Conservation (phyloP, 2,113 vertebrate genomes). For the Phrynocephalus versicolor region DNA sequence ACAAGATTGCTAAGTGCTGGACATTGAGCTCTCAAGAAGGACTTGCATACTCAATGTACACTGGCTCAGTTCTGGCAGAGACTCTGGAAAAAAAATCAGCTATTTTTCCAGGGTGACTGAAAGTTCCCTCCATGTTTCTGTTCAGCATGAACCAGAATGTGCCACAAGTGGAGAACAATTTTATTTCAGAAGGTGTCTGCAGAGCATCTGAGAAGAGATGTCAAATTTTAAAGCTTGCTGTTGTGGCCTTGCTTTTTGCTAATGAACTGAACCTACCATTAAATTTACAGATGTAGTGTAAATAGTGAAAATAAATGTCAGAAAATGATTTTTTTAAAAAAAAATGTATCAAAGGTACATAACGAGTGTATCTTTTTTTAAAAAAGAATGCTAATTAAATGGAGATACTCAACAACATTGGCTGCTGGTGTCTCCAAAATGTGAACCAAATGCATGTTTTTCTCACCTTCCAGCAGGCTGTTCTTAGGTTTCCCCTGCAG, state of each 20-base stretch:
- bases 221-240: neutral
- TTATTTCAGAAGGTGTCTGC: slow-evolving; percentile 1
- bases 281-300: neutral
- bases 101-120: slow-evolving; percentile 14
- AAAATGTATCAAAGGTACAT: neutral
- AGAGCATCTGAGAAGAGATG: neutral
- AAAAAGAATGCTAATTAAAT: neutral
- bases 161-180: neutral
- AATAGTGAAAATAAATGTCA: neutral
- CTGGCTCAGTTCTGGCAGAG: neutral
- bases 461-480: neutral
- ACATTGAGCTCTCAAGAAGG: neutral
- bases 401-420: too few species aligned
- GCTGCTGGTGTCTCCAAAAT: neutral
- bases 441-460: too few species aligned
- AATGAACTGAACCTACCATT: neutral
- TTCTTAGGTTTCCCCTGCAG: neutral
- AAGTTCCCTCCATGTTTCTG: slow-evolving; percentile 1
- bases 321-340: neutral
- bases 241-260: neutral
- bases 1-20: neutral
- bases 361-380: neutral
- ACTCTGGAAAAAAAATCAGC: slow-evolving; percentile 15
- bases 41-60: neutral
- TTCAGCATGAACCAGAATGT: neutral